Base-by-base conservation (phyloP, 92 coral and sea anemone genomes). In the Pocillopora meandrina region DNA sequence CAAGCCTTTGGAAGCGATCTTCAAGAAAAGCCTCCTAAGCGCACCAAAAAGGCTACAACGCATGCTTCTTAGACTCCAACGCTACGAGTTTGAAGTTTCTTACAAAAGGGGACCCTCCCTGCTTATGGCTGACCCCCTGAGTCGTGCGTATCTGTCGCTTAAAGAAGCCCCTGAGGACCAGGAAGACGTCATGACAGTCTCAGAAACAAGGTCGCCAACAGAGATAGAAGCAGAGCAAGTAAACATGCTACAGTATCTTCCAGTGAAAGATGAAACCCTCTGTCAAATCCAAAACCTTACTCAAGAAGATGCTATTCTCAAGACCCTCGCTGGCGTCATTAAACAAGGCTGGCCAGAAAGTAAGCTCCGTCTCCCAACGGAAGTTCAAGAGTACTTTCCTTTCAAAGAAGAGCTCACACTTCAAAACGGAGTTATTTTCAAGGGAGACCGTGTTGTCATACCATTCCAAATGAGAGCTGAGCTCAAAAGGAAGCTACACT, bases 31-130 rank as follows among this genome's bases (percentile, higher is more conserved):
- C 73, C 86, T 80, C 15, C 84, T 84, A 12, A 23, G 26, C 34
- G 88, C 81, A 33, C 83, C 87, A 20, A 88, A 88, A 33, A 76
- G 88, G 69, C 69, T 88, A 68, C 91, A 84, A 49, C 62, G 82
- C 0, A 75, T 84, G 87, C 81, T 84, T 0, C 76, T 88, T 26
- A 47, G 63, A 19, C 63, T 60, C 3, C 63, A 60, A 60, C 12
- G 63, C 12, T 60, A 23, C 26, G 26, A 23, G 26, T 23, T 23
- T 23, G 26, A 23, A 23, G 26, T 23, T 23, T 23, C 26, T 23
- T 23, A 23, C 26, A 23, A 23, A 23, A 23, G 26, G 26, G 26
- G 26, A 23, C 26, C 26, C 26, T 23, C 26, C 26, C 26, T 23
- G 26, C 26, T 23, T 23, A 23, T 23, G 26, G 26, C 26, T 23